Percentiles rank a stretch among this genome's conserved stretches.
Conservation (phyloP, 1,140 invertebrate species). For the Atta texana region DNA sequence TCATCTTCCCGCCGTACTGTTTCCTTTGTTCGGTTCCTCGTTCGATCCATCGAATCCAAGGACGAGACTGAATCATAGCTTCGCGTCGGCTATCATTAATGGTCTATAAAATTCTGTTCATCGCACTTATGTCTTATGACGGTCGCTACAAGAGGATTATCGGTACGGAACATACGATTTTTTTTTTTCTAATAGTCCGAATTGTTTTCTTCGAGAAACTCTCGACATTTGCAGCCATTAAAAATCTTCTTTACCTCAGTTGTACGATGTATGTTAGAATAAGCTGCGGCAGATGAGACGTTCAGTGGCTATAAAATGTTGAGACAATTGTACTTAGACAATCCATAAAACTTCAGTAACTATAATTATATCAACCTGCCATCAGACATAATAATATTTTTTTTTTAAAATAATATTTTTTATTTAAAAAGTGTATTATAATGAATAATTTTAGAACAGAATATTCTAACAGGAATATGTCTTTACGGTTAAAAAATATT, state of each 20-base stretch:
- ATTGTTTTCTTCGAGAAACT: conserved; percentile 2
- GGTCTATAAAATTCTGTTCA: conserved; percentile 66
- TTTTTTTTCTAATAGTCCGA: conserved; percentile 4
- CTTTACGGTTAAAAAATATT: neutral
- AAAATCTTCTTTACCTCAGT: conserved; percentile 20
- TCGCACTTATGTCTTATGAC: conserved; percentile 32
- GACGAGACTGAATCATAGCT: conserved; percentile 60
- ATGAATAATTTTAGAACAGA: neutral
- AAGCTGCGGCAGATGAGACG: neutral
- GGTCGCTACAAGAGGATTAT: conserved; percentile 4
- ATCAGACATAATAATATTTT: too few relatives aligned
- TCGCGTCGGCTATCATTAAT: conserved; percentile 64
- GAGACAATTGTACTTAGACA: neutral
- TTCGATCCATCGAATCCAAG: conserved; percentile 58
- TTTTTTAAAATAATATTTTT: too few relatives aligned
- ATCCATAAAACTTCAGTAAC: neutral
- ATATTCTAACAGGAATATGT: neutral
- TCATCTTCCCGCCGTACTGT: neutral
- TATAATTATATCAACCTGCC: neutral
- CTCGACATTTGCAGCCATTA: conserved; percentile 10
- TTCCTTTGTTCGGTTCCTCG: conserved; percentile 23
- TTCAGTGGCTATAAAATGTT: neutral
- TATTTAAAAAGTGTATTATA: neutral
- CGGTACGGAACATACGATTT: neutral
- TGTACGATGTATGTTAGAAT: neutral